A percentile compares a stretch with the other conserved stretches of the same genome.
phyloP scores from a whole-genome alignment of 2,113 vertebrate genomes.

The Stigmatopora nigra region DNA sequence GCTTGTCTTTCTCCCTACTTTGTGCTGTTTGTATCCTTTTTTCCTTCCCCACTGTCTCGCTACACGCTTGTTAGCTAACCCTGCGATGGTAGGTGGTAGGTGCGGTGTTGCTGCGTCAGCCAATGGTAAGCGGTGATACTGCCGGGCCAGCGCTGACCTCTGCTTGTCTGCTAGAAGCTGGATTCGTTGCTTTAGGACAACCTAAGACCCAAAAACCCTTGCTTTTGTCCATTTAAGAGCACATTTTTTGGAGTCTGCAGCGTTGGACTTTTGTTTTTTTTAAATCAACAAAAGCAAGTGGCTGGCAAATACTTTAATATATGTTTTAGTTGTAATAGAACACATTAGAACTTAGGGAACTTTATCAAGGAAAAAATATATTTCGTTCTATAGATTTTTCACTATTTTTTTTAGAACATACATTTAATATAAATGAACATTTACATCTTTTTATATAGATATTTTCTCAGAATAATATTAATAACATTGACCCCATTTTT shows the following conservation, averaged over 20 bases:
- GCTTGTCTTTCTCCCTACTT: conserved; percentile 1
- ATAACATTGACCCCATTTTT: too few species aligned
- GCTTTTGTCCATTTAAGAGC: conserved; percentile 54
- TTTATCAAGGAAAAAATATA: not conserved
- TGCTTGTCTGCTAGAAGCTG: conserved; percentile 62
- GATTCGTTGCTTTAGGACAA: not conserved
- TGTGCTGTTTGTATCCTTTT: conserved; percentile 8
- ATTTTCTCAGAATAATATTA: too few species aligned
- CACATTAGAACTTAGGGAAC: too few species aligned
- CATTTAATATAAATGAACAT: too few species aligned
- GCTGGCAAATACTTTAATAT: not conserved
- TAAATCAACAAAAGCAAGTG: conserved; percentile 60
- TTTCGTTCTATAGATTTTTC: not conserved
- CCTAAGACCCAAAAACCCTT: too few species aligned
- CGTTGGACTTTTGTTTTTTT: conserved; percentile 32
- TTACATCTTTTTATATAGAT: too few species aligned
- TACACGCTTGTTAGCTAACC: conserved; percentile 61
- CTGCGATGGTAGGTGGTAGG: conserved; percentile 39
- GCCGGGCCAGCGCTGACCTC: conserved; percentile 85
- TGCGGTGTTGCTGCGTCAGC: not conserved
- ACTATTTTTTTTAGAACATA: too few species aligned
- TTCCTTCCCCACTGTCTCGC: conserved; percentile 10
- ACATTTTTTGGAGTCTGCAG: conserved; percentile 9
- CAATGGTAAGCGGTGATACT: conserved; percentile 78
- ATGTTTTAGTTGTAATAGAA: too few species aligned